Evolutionary conservation across 2,113 vertebrate species (phyloP), one percentile per base, ranked within the genome.

Genomic region (Eptesicus fuscus): DNA sequence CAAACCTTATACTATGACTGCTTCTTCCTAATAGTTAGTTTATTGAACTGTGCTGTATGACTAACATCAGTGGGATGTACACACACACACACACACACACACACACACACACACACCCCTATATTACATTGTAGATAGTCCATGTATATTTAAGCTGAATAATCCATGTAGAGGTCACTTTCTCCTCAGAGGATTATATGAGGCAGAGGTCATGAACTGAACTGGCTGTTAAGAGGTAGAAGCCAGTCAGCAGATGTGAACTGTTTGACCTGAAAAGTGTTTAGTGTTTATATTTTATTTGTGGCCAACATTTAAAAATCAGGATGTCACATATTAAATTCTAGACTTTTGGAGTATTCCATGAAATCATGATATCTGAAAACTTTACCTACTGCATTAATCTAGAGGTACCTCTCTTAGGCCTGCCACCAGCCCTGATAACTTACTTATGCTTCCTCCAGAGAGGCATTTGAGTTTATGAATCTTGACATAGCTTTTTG

Each of bases 221-320:
- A 47, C 73, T 76, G 73, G 8, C 42, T 76, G 42, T 76, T 47
- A 17, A 61, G 47, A 40, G 30, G 22, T 30, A 83, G 23, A 88
- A 79, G n/a, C 78, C 30, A 74, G n/a, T 93, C 49, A 87, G 65
- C 32, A 69, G 35, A 87, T 35, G 18, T 65, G 4, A 71, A 73
- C 22, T 61, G 5, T 91, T 94, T 83, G 73, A 73, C 20, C 47
- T 28, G 5, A 18, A 83, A 84, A 88, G 17, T 1, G 18, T 47
- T 80, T 88, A 77, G 79, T 63, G 86, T 23, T 78, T 88, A 42
- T 74, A 83, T 91, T 86, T 23, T 11, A 14, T 86, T 90, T 91
- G 11, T 88, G 67, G 47, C 5, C 73, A 73, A 23, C 44, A 65
- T 90, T 95, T 74, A 86, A 83, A 93, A 95, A 28, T 74, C 42